Conservation (phyloP, 2,888 invertebrate species). For the Ischnura elegans region DNA sequence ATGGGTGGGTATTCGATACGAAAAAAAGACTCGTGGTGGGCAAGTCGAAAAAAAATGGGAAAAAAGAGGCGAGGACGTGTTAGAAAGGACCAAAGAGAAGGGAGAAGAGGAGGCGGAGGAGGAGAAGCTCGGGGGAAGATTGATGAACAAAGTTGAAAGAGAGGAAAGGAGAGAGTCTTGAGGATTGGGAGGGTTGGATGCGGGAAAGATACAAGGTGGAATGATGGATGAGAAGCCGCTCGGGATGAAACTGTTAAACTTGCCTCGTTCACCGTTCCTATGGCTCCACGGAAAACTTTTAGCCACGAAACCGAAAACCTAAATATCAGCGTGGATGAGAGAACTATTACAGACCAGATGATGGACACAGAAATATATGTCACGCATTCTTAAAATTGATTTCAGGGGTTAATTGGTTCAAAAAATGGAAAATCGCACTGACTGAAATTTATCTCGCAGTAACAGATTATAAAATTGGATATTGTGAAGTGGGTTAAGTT, state of each 20-base stretch:
- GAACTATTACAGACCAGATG: neutral
- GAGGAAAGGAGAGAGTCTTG: neutral
- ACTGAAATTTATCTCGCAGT: too few species aligned
- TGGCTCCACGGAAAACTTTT: neutral
- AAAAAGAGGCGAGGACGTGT: neutral
- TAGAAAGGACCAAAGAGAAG: neutral
- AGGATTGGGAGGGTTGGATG: neutral
- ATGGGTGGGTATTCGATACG: neutral
- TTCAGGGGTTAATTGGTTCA: too few species aligned
- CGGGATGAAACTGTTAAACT: neutral
- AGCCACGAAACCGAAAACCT: neutral
- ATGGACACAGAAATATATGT: neutral
- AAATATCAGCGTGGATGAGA: neutral
- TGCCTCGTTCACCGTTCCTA: neutral
- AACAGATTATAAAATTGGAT: too few species aligned
- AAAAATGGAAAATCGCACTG: too few species aligned
- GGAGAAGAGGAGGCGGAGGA: neutral
- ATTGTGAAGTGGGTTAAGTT: too few species aligned
- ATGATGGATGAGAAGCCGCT: slow-evolving; percentile 3
- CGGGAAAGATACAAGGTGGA: neutral
- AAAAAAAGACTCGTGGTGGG: neutral
- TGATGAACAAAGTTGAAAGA: neutral
- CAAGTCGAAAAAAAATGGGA: slow-evolving; percentile 2
- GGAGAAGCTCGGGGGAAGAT: neutral
- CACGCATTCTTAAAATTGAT: too few species aligned